Base-by-base conservation (phyloP, 2,113 vertebrate genomes). In the Oplegnathus fasciatus region DNA sequence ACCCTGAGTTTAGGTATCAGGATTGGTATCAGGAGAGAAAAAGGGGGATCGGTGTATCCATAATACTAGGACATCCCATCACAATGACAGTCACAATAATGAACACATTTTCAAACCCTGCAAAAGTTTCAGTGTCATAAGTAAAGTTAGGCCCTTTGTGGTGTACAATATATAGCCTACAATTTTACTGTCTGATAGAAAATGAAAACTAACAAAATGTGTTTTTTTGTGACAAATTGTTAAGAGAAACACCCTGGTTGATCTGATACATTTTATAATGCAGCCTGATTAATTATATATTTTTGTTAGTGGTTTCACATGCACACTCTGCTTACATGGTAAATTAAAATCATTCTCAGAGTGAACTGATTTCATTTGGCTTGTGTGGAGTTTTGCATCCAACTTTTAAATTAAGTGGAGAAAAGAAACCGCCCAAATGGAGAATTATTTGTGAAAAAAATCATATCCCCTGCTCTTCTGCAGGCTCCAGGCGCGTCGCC, bases 401-500 rank as follows among this genome's bases (percentile, higher is more conserved):
- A 58, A 28, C 40, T 57, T 37, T 37, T 37, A 60, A 60, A 60
- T 22, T 58, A 6, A 75, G 34, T 28, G 6, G 24, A 44, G 28
- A 20, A 82, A 69, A 75, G n/a, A 30, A 52, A 73, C 3, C 1
- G 1, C 22, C 6, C 32, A 61, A 42, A 37, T 54, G 0, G 2
- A 50, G 34, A 52, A 7, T 9, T 61, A 6, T 48, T 9, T 6
- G 24, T 57, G 22, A n/a, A 28, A 48, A 26, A n/a, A n/a, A n/a
- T 70, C 7, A 14, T 57, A 0, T 80, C 32, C 24, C 10, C 22
- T 69, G 32, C 6, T 78, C 3, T 30, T 82, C 74, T 82, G 24
- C 89, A 99, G 98, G 96, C 97, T 80, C 97, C 97, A 32, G 97
- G 97, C 66, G 89, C 97, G 0, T 95, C 97, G 13, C 94, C 97